Base-by-base conservation (phyloP, 2,797 vertebrate genomes). In the Emydoidea blandingii region DNA sequence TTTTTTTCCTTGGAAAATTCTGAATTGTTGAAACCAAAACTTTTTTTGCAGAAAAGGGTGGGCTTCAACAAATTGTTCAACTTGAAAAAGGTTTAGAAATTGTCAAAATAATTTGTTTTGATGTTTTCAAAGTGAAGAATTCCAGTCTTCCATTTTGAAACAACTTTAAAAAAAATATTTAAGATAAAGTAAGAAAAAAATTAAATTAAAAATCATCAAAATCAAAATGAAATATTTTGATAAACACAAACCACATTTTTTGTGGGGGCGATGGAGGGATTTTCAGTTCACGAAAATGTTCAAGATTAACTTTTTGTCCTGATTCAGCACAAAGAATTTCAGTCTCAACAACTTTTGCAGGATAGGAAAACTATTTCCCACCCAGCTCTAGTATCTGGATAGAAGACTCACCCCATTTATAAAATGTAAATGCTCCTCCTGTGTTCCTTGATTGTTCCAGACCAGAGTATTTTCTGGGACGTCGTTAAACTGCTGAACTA, bases 381-480 rank as follows among this genome's bases (percentile, higher is more conserved):
- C 12, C 31, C 59, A 65, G 62, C 16, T 65, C 34, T 65, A 65
- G 34, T n/a, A 65, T 34, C 16, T 65, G 34, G 31, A 16, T n/a
- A n/a, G 62, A 65, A 65, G 31, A 65, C 34, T 18, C 62, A 65
- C 34, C 4, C 10, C 16, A 18, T 19, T 34, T 16, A 34, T 8
- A 34, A 65, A 65, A 65, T 4, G 4, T 18, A n/a, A 65, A 65
- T 34, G 62, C 15, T 65, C 16, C 15, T 65, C 16, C 62, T 65
- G 7, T 65, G 62, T n/a, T 65, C 34, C 62, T n/a, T n/a, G 16
- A 65, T 76, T 90, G 25, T 76, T 88, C 37, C 62, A 92, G 85
- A 92, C 37, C 62, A 92, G 85, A 92, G 92, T 90, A 92, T 53
- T 15, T 89, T 49, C 21, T 78, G 54, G 90, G 91, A 86, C 52